Conservation (phyloP, 2,888 invertebrate species). For the Macrostomum cliftonense region DNA sequence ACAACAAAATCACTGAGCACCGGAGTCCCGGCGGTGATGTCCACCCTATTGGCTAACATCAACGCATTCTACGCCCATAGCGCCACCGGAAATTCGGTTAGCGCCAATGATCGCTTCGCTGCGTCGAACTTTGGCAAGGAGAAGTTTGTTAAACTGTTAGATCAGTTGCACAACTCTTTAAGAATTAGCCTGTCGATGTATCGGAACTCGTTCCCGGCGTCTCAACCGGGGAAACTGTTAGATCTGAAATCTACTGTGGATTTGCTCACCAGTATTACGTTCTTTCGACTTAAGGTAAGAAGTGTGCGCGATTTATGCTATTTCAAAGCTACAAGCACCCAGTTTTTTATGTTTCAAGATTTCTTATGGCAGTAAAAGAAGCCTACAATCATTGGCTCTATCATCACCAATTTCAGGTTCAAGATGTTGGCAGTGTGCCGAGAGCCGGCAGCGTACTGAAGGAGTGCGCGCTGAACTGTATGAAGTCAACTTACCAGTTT, state of each 20-base stretch:
- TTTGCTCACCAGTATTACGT: constrained; percentile 89
- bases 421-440: constrained; percentile 91
- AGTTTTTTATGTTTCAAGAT: not conserved
- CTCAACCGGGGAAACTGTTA: constrained; percentile 86
- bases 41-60: constrained; percentile 89
- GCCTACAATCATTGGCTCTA: too few relatives aligned
- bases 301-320: too few relatives aligned
- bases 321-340: too few relatives aligned
- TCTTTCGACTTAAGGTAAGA: constrained; percentile 87
- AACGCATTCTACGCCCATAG: constrained; percentile 96
- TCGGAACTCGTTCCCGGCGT: constrained; percentile 87
- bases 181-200: constrained; percentile 96
- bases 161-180: constrained; percentile 92
- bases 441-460: constrained; percentile 93
- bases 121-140: constrained; percentile 99
- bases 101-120: constrained; percentile 92
- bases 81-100: constrained; percentile 62
- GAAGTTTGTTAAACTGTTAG: constrained; percentile 91
- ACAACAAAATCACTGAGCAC: constrained; percentile 92
- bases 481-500: constrained; percentile 94
- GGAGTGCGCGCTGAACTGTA: constrained; percentile 95
- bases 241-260: constrained; percentile 97
- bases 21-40: constrained; percentile 98
- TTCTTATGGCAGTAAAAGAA: too few relatives aligned
- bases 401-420: constrained; percentile 48